Percentiles rank a stretch among this genome's conserved stretches.
Evolutionary conservation across 2,888 invertebrate genomes (phyloP).

Genomic region (Cecidostiba fungosa): DNA sequence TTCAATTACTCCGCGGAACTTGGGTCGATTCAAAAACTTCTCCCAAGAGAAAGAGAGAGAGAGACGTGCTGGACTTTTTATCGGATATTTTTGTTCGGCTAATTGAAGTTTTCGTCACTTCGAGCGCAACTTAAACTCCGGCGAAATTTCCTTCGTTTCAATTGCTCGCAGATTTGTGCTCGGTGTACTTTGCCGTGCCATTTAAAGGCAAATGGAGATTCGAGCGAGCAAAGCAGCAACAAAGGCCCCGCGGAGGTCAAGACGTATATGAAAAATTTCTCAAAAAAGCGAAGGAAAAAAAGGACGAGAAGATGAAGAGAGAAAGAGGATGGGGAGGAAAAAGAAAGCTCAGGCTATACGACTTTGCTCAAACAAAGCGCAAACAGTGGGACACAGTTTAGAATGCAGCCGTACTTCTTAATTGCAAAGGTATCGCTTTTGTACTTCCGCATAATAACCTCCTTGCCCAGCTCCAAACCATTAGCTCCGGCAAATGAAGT

Average conservation of each 20-base stretch:
- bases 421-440: conserved; percentile 78
- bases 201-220: background rate
- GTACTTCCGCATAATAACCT: conserved; percentile 77
- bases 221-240: background rate
- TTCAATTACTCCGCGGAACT: conserved; percentile 17
- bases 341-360: conserved; percentile 13
- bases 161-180: background rate
- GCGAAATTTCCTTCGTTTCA: conserved; percentile 3
- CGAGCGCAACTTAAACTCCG: background rate
- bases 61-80: conserved; percentile 9
- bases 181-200: background rate
- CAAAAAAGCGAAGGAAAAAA: conserved; percentile 50
- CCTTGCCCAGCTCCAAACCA: conserved; percentile 71
- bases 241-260: conserved; percentile 42
- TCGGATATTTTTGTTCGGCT: conserved; percentile 7
- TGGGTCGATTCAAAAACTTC: conserved; percentile 3
- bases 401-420: conserved; percentile 70
- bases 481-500: conserved; percentile 70
- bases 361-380: conserved; percentile 66
- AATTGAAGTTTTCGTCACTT: conserved; percentile 9
- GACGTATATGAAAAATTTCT: conserved; percentile 56
- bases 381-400: conserved; percentile 61
- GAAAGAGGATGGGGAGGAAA: conserved; percentile 58
- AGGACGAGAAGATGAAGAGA: conserved; percentile 62
- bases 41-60: background rate